These are phyloP conservation scores for Hyalella azteca DNA, from an alignment of 2,888 invertebrate species.

Conservation along the genomic window DNA sequence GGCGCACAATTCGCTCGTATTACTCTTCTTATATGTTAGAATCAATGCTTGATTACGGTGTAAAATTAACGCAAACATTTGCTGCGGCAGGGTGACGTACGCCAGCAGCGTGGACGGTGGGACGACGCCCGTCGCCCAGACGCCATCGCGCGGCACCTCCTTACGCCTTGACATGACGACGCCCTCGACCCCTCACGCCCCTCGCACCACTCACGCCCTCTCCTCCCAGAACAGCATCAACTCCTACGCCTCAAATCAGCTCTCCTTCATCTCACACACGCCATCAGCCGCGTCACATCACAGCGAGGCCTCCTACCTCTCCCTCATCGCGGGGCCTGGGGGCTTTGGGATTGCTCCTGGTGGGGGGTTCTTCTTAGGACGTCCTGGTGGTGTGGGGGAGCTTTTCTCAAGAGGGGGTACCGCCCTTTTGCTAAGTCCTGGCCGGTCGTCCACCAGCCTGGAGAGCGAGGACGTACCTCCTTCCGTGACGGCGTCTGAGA, in stretches of 20 bases:
- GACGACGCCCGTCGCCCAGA: not conserved
- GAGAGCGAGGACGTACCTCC: slow-evolving; percentile 72
- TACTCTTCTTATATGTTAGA: too few species aligned
- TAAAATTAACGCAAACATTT: too few species aligned
- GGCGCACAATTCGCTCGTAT: too few species aligned
- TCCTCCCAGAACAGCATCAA: not conserved
- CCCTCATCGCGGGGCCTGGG: slow-evolving; percentile 76
- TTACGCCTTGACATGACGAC: not conserved
- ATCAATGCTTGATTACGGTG: too few species aligned
- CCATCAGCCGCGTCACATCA: not conserved
- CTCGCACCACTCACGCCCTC: not conserved
- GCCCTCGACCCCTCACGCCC: not conserved
- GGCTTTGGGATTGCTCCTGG: slow-evolving; percentile 72
- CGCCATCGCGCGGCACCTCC: not conserved
- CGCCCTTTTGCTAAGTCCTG: slow-evolving; percentile 69
- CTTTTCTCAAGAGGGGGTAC: not conserved
- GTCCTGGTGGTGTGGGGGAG: slow-evolving; percentile 11
- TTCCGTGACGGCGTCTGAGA: slow-evolving; percentile 64
- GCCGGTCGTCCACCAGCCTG: slow-evolving; percentile 66
- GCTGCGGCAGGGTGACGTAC: not conserved
- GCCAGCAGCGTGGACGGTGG: slow-evolving; percentile 35
- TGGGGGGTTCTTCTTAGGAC: slow-evolving; percentile 5
- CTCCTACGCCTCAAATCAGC: not conserved
- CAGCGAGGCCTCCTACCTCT: slow-evolving; percentile 76
- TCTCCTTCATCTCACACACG: slow-evolving; percentile 17